Conservation (phyloP, 2,113 vertebrate genomes). For the Petrocephalus zakoni region DNA sequence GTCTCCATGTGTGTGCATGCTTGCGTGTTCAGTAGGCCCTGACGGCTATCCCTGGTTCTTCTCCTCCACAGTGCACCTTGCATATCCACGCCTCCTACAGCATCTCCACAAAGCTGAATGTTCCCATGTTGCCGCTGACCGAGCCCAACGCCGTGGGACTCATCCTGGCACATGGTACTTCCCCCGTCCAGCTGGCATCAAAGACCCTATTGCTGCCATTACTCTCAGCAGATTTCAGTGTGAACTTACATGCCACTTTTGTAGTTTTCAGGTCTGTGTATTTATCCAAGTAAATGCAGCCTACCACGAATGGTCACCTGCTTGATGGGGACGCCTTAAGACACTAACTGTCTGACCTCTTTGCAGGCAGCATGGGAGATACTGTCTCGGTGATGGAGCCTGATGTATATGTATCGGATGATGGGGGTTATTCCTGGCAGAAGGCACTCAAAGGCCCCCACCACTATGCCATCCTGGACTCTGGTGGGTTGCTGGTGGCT, state of each 20-base stretch:
- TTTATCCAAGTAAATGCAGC: neutral
- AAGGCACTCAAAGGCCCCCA: slow-evolving; percentile 79
- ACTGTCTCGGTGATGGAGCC: slow-evolving; percentile 73
- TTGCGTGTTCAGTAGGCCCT: neutral
- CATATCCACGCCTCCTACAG: slow-evolving; percentile 89
- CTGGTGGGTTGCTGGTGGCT: slow-evolving; percentile 84
- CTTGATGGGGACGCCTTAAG: neutral
- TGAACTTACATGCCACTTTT: neutral
- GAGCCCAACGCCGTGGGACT: slow-evolving; percentile 86
- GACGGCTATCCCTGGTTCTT: slow-evolving; percentile 23
- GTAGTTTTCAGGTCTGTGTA: neutral
- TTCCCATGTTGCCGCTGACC: slow-evolving; percentile 80
- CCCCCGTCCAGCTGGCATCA: too few relatives aligned
- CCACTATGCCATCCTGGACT: slow-evolving; percentile 87
- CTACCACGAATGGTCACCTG: neutral
- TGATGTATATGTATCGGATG: slow-evolving; percentile 84
- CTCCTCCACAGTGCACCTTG: slow-evolving; percentile 76
- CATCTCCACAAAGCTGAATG: slow-evolving; percentile 79
- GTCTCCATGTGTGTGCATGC: neutral
- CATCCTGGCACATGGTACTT: slow-evolving; percentile 81
- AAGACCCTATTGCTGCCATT: neutral
- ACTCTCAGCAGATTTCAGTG: neutral
- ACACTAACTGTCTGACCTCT: neutral
- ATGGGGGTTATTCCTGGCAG: slow-evolving; percentile 86
- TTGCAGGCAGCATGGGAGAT: slow-evolving; percentile 79